A percentile compares a stretch with the other conserved stretches of the same genome.
Conservation (phyloP, 2,888 invertebrate genomes). For the Drosophila picticornis region DNA sequence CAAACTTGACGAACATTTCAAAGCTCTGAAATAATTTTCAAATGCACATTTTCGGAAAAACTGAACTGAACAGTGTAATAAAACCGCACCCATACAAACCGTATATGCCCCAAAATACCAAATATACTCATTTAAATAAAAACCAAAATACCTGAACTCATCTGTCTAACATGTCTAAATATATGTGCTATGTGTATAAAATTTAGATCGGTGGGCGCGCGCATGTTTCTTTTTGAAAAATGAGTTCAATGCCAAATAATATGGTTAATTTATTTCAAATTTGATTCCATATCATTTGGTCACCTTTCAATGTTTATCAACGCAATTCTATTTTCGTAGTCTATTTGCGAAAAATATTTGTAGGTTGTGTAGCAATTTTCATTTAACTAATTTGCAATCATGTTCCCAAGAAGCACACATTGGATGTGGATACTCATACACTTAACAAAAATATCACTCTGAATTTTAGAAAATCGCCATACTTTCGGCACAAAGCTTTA, state of each 20-base stretch:
- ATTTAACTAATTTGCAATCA: slow-evolving; percentile 40
- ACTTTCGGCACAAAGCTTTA: too few species aligned
- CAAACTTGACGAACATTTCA: not conserved
- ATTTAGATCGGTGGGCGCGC: slow-evolving; percentile 8
- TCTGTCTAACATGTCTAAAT: slow-evolving; percentile 3
- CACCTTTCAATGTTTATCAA: slow-evolving; percentile 24
- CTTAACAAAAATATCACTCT: not conserved
- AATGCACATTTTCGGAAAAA: not conserved
- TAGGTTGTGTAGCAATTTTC: slow-evolving; percentile 7
- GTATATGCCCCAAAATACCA: not conserved
- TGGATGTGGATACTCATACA: not conserved
- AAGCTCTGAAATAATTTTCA: not conserved
- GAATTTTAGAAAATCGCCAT: not conserved
- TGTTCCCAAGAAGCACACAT: slow-evolving; percentile 10
- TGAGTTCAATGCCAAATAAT: slow-evolving; percentile 42
- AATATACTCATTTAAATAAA: slow-evolving; percentile 1
- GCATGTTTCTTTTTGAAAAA: slow-evolving; percentile 21
- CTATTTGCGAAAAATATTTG: slow-evolving; percentile 1
- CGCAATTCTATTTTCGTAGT: slow-evolving; percentile 11
- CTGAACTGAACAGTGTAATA: not conserved
- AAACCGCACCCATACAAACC: not conserved
- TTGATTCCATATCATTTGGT: slow-evolving; percentile 24
- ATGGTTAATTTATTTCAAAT: slow-evolving; percentile 4
- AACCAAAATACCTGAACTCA: not conserved
- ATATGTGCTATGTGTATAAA: not conserved